Conservation (phyloP, 2,888 invertebrate species). For the Marasmarcha lunaedactyla region DNA sequence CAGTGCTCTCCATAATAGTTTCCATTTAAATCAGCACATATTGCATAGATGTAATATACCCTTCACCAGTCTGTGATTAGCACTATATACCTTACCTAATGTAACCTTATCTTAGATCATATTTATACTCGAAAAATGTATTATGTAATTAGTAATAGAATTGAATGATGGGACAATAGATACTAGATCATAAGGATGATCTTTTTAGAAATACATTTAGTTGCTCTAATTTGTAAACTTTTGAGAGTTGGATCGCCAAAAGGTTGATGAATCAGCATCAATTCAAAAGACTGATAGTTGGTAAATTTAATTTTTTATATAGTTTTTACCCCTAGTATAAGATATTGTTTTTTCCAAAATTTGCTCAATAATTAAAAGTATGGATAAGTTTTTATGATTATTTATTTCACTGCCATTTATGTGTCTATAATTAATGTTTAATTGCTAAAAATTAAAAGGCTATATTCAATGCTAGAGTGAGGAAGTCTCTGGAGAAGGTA, state of each 20-base stretch:
- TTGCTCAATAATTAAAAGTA: slow-evolving; percentile 54
- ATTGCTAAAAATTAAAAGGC: too few relatives aligned
- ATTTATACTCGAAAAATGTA: neutral
- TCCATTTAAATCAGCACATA: too few relatives aligned
- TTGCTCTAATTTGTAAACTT: slow-evolving; percentile 53
- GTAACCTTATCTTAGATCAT: too few relatives aligned
- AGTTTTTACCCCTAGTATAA: slow-evolving; percentile 67
- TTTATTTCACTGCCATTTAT: slow-evolving; percentile 35
- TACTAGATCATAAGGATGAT: neutral
- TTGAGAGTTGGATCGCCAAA: slow-evolving; percentile 62
- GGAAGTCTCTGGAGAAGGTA: too few relatives aligned
- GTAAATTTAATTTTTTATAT: slow-evolving; percentile 64
- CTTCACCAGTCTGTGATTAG: neutral
- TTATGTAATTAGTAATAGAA: neutral
- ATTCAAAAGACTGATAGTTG: slow-evolving; percentile 73
- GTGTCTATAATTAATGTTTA: slow-evolving; percentile 14
- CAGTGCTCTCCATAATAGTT: too few relatives aligned
- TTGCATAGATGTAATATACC: too few relatives aligned
- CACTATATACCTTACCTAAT: neutral
- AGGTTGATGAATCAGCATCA: slow-evolving; percentile 67
- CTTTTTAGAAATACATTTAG: neutral
- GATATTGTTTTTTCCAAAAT: slow-evolving; percentile 60
- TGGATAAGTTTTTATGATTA: slow-evolving; percentile 31
- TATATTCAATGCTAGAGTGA: too few relatives aligned
- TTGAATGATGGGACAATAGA: slow-evolving; percentile 34